A percentile compares a stretch with the other conserved stretches of the same genome.
These are phyloP conservation scores for Ornithoptera priamus DNA, from an alignment of 2,888 invertebrate species.

Conservation along the genomic window DNA sequence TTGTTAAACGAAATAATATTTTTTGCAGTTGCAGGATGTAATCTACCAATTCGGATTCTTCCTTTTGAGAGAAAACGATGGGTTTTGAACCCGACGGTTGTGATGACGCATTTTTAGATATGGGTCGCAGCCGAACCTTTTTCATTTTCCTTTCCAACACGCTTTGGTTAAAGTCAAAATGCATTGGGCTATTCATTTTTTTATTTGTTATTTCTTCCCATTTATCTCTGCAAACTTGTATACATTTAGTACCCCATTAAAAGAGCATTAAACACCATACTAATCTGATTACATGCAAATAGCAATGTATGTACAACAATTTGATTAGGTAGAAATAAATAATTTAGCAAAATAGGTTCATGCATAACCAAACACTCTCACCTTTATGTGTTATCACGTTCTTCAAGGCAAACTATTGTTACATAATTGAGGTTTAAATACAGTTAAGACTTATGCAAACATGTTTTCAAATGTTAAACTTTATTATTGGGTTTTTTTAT, in stretches of 20 bases:
- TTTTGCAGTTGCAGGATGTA: conserved; percentile 14
- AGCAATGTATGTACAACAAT: neutral
- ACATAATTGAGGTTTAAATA: neutral
- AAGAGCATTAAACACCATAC: neutral
- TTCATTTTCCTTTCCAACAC: conserved; percentile 11
- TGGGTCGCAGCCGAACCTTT: neutral
- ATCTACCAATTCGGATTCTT: conserved; percentile 1
- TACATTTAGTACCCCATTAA: neutral
- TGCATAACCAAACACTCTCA: neutral
- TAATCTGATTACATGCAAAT: neutral
- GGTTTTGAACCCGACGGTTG: neutral
- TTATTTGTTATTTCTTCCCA: neutral
- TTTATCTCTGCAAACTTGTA: neutral
- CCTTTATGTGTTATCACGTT: neutral
- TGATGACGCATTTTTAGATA: neutral
- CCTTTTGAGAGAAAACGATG: neutral
- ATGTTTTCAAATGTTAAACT: neutral
- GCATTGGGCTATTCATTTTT: neutral
- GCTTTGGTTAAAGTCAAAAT: neutral
- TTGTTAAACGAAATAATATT: conserved; percentile 13
- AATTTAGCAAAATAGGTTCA: neutral
- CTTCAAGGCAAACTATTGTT: no score
- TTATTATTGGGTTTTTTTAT: neutral
- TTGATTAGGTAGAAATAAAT: neutral
- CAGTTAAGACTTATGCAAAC: neutral